Conservation (phyloP, 92 coral and sea anemone genomes). For the Zoanthus gigantus region DNA sequence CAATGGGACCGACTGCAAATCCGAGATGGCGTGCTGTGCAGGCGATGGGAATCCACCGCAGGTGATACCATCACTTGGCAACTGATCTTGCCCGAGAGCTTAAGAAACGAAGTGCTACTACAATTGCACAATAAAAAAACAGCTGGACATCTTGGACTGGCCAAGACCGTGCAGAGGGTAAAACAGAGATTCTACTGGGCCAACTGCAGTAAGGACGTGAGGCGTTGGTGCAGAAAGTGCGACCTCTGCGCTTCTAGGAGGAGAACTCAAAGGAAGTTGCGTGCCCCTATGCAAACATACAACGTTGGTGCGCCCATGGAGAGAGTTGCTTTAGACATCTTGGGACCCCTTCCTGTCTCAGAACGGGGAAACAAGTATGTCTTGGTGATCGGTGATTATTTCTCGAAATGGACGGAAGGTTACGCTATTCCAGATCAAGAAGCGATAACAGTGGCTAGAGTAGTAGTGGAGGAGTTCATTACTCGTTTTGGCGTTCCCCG, state of each 20-base stretch:
- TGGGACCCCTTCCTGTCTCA: constrained; percentile 43
- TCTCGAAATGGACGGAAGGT: constrained; percentile 57
- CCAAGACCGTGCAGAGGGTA: too few relatives aligned
- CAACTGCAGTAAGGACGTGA: neutral
- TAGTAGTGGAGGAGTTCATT: neutral
- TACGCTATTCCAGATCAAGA: constrained; percentile 41
- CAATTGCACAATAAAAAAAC: constrained; percentile 43
- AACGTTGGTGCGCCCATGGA: constrained; percentile 2
- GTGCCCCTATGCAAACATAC: constrained; percentile 29
- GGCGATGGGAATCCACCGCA: constrained; percentile 35
- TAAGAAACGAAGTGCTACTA: constrained; percentile 12
- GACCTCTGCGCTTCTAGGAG: constrained; percentile 34
- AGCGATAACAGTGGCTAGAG: constrained; percentile 3
- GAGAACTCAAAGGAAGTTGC: constrained; percentile 8
- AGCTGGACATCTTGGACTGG: neutral
- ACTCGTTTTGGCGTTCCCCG: constrained; percentile 43
- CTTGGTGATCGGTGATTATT: constrained; percentile 47
- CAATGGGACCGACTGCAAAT: constrained; percentile 41
- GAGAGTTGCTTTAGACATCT: constrained; percentile 51
- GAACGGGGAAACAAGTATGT: constrained; percentile 52
- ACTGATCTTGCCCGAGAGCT: constrained; percentile 23
- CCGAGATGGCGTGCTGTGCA: neutral
- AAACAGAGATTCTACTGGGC: neutral
- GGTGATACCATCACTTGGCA: constrained; percentile 22
- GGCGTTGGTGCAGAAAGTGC: constrained; percentile 4